A percentile compares a stretch with the other conserved stretches of the same genome.
phyloP scores from a whole-genome alignment of 2,888 invertebrate genomes.

The Hirtodrosophila duncani region DNA sequence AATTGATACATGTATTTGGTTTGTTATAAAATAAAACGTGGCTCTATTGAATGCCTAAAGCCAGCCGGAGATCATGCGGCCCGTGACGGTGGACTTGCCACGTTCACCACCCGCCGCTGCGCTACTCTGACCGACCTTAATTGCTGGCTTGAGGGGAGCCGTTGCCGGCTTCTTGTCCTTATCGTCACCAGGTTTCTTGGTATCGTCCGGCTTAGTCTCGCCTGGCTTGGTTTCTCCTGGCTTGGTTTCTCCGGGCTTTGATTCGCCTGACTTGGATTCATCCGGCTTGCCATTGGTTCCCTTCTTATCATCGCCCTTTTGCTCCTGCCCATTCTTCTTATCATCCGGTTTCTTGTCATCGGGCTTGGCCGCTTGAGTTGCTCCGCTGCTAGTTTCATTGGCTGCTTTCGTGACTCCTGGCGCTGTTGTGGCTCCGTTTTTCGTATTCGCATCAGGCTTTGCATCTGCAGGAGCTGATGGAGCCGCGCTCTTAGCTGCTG shows the following conservation, averaged over 20 bases:
- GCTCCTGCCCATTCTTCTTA: conserved; percentile 36
- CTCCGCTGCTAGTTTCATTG: conserved; percentile 46
- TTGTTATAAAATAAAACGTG: not conserved
- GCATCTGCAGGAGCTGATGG: conserved; percentile 71
- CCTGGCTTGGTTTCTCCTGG: conserved; percentile 34
- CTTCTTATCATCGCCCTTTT: conserved; percentile 26
- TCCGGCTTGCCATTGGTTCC: conserved; percentile 27
- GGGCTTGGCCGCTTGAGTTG: conserved; percentile 43
- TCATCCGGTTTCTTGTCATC: conserved; percentile 51
- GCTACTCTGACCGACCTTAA: conserved; percentile 77
- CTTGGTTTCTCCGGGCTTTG: conserved; percentile 45
- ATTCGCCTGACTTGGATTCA: conserved; percentile 32
- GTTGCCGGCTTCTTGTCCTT: conserved; percentile 45
- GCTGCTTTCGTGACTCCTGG: conserved; percentile 56
- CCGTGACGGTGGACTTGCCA: conserved; percentile 86
- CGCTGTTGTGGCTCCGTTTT: conserved; percentile 56
- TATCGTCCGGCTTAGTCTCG: conserved; percentile 39
- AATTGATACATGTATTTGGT: conserved; percentile 21
- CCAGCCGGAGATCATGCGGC: conserved; percentile 87
- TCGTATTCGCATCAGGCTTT: conserved; percentile 64
- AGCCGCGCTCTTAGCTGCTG: conserved; percentile 72
- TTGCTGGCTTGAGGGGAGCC: conserved; percentile 72
- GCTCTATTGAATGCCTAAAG: conserved; percentile 79
- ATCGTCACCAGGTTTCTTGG: conserved; percentile 41
- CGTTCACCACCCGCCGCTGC: conserved; percentile 80